Conservation (phyloP, 1,140 invertebrate genomes). For the Meloidogyne floridensis region DNA sequence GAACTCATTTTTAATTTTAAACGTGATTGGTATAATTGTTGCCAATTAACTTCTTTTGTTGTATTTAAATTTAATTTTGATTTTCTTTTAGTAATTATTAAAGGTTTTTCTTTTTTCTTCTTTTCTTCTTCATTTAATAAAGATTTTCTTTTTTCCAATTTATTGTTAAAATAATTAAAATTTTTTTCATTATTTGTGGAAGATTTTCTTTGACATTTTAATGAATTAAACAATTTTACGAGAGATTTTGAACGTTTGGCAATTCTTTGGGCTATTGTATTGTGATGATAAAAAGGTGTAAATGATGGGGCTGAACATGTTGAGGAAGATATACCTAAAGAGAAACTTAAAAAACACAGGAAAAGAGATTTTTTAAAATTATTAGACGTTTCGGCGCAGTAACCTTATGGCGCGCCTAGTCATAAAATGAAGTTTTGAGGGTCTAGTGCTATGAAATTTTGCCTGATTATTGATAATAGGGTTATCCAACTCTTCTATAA, state of each 20-base stretch:
- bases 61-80: no score
- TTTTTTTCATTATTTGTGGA: neutral
- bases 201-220: neutral
- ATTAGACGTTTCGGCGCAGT: neutral
- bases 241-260: neutral
- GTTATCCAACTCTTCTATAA: no score
- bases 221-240: neutral
- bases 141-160: neutral
- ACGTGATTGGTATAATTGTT: neutral
- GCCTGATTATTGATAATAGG: no score
- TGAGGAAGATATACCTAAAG: neutral
- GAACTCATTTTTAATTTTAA: conserved; percentile 2
- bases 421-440: no score
- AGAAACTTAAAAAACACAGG: no score
- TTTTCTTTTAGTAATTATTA: neutral
- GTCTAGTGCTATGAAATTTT: no score
- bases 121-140: neutral
- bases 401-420: no score
- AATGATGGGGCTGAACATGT: conserved; percentile 2
- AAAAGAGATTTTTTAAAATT: neutral
- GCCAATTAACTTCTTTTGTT: neutral
- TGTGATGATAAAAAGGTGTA: neutral
- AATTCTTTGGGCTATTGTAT: neutral
- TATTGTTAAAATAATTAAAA: neutral
- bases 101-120: neutral